Evolutionary conservation across 2,797 vertebrate species (phyloP).

Genomic region (Odontamblyopus rebecca): DNA sequence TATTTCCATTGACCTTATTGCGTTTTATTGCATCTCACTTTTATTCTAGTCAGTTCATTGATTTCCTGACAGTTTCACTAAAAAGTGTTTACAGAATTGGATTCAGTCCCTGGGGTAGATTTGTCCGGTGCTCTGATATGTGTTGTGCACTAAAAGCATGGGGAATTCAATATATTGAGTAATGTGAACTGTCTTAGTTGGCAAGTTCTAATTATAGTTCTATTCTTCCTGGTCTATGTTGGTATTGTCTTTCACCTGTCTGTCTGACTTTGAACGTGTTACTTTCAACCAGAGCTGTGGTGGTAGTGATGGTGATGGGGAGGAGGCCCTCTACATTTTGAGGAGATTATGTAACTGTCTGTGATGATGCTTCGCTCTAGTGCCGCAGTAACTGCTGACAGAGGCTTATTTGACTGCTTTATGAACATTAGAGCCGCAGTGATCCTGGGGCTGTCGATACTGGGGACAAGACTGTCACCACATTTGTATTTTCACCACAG

Average conservation of each 20-base stretch:
- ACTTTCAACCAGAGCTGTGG: background rate
- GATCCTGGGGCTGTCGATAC: conserved; percentile 7
- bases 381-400: conserved; percentile 40
- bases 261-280: conserved; percentile 16
- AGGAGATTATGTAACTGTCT: conserved; percentile 61
- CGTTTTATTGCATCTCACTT: conserved; percentile 28
- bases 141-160: conserved; percentile 19
- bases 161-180: conserved; percentile 30
- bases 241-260: background rate
- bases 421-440: conserved; percentile 19
- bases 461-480: conserved; percentile 1
- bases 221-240: background rate
- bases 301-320: conserved; percentile 32
- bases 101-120: background rate
- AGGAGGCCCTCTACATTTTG: conserved; percentile 45
- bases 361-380: conserved; percentile 48
- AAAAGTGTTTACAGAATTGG: conserved; percentile 16
- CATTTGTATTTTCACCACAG: background rate
- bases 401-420: conserved; percentile 43
- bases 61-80: conserved; percentile 30
- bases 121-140: conserved; percentile 22
- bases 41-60: conserved; percentile 39
- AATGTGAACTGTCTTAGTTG: conserved; percentile 23
- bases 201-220: conserved; percentile 28
- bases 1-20: conserved; percentile 29